A percentile compares a stretch with the other conserved stretches of the same genome.
These are phyloP conservation scores for Pachliopta kotzebuea DNA, from an alignment of 2,888 invertebrate species.

Conservation along the genomic window DNA sequence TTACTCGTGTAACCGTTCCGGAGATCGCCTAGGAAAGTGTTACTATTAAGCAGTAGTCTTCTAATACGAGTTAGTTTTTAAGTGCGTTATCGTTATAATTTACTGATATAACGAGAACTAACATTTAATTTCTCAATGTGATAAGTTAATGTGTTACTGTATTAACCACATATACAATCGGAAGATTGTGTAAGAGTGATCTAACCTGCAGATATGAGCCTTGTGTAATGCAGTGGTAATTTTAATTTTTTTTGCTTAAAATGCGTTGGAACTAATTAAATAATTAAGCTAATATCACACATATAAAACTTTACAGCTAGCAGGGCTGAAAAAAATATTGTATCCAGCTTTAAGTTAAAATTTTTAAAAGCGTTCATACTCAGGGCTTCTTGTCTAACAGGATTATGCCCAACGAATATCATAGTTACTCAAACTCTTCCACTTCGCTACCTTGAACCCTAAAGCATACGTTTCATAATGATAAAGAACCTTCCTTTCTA, in stretches of 20 bases:
- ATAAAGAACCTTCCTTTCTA: conserved; percentile 62
- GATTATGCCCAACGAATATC: conserved; percentile 28
- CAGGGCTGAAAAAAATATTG: background rate
- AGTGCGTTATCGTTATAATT: too few species aligned
- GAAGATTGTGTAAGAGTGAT: too few species aligned
- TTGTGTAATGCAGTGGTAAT: too few species aligned
- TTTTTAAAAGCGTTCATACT: conserved; percentile 5
- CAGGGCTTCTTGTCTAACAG: conserved; percentile 21
- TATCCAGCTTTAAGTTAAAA: background rate
- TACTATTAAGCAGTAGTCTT: too few species aligned
- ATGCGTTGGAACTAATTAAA: background rate
- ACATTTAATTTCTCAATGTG: too few species aligned
- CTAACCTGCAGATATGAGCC: too few species aligned
- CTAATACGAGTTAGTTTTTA: too few species aligned
- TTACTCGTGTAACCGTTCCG: too few species aligned
- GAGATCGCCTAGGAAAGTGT: too few species aligned
- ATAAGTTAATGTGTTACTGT: too few species aligned
- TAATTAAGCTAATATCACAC: background rate
- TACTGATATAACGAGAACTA: too few species aligned
- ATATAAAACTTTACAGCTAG: background rate
- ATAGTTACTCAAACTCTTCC: conserved; percentile 36
- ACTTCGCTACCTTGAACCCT: conserved; percentile 49
- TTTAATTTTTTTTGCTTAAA: background rate
- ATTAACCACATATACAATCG: too few species aligned
- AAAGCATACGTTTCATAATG: conserved; percentile 67